Evolutionary conservation across 2,113 vertebrate species (phyloP), one percentile per base, ranked within the genome.

Genomic region (Chloebia gouldiae): DNA sequence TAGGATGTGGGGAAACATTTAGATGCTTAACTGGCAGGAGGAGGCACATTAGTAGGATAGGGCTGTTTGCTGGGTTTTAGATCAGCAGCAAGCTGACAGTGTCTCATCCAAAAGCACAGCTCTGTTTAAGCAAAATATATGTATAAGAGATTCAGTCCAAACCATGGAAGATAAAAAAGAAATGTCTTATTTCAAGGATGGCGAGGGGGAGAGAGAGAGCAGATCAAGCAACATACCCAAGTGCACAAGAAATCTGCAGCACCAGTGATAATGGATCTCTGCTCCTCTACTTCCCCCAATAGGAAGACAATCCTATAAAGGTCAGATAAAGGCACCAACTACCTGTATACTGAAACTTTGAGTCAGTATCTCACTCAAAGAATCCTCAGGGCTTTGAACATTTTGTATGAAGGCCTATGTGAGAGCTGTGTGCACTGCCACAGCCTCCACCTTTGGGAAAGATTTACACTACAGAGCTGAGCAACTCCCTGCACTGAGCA

Each of bases 121-220:
- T 61, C 42, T 39, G 7, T 19, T 78, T 72, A 44, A 11, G 35
- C 17, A 6, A 61, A 69, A 5, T 35, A 27, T 0, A 0, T 5
- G 13, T 5, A 1, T 31, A 49, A 73, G 45, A 70, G 59, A 66
- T 11, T 76, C 49, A 45, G n/a, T 12, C 18, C 20, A 63, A 72
- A 88, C 23, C 28, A 63, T 3, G 12, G 18, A 65, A 68, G 21
- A 40, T 12, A 20, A 39, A 81, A 80, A 31, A 45, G 3, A 7
- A 73, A 47, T 23, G 18, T 21, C 42, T 69, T 42, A 22, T 86
- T 86, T 47, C 63, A 65, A 61, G 21, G 14, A 24, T 31, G 17
- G 25, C n/a, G 31, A 83, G 7, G 25, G 15, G 22, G 0, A 24
- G 10, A 17, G 0, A 23, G 15, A 63, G 9, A 24, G 0, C 20